A percentile compares a stretch with the other conserved stretches of the same genome.
Conservation (phyloP, 2,113 vertebrate genomes). For the Porphyrio hochstetteri region DNA sequence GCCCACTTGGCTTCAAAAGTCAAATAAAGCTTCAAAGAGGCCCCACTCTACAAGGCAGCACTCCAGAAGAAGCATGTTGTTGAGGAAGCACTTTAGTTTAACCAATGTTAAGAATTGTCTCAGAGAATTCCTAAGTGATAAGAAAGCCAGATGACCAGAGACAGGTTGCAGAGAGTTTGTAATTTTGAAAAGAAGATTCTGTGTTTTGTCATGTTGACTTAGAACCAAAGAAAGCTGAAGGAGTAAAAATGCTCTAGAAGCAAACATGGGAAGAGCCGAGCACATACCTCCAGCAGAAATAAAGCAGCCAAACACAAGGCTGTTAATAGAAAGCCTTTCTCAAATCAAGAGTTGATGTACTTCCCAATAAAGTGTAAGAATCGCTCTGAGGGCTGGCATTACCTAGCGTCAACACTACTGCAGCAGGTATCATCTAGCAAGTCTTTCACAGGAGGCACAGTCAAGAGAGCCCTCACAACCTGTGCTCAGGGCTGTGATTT, state of each 20-base stretch:
- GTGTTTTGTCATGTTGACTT: neutral
- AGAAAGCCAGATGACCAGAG: neutral
- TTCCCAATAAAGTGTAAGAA: neutral
- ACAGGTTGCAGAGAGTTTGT: accelerated
- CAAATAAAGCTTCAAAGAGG: neutral
- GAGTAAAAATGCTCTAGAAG: neutral
- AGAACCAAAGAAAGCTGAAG: neutral
- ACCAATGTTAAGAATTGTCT: neutral
- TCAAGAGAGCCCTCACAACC: neutral
- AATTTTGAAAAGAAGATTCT: neutral
- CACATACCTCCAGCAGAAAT: accelerated
- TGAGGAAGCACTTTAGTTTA: neutral
- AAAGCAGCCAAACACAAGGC: neutral
- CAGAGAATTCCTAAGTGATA: neutral
- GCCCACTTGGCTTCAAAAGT: neutral
- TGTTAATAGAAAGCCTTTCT: neutral
- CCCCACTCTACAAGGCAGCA: neutral
- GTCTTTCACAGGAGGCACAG: neutral
- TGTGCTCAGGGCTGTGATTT: too few relatives aligned
- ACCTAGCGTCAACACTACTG: neutral
- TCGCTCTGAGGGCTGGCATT: neutral
- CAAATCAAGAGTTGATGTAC: neutral
- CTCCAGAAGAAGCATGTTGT: neutral
- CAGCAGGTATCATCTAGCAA: neutral
- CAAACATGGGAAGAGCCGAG: neutral